Evolutionary conservation across 2,888 invertebrate genomes (phyloP), one percentile per base, ranked within the genome.

Genomic region (Pseudanteris insignis): DNA sequence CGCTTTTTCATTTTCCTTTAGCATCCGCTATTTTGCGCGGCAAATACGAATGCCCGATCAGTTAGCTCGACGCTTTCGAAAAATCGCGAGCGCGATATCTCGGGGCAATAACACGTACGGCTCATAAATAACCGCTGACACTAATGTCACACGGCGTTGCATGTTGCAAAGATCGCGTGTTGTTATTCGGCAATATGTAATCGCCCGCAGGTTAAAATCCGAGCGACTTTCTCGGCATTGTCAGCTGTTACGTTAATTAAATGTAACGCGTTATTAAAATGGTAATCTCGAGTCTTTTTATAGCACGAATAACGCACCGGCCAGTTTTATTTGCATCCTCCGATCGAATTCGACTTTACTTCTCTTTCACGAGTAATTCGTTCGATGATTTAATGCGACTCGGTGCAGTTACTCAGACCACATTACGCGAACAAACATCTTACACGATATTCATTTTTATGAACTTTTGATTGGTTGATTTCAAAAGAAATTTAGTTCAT

Each of bases 221-320:
- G 14, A 29, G 38, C 58, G 12, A 36, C 51, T 51, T 58, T 51
- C 47, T 40, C 36, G 41, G 41, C 51, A 59, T 59, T 53, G 51
- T 59, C 47, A 59, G 59, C 40, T 59, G 59, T 46, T 44, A 51
- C 59, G 59, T 34, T 51, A 59, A 59, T 59, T 59, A 59, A 59
- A 59, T 47, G 51, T 33, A 51, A 46, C 51, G 51, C 46, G 59
- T 46, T 51, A 59, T 59, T 59, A 59, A 59, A 59, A 59, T 59
- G 59, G 33, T 58, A 58, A 58, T 51, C 43, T 43, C 37, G 29
- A 30, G 38, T 37, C 37, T 44, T 48, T 48, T 50, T 37, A 32
- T 34, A 48, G 34, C 30, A 43, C 48, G n/a, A n/a, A n/a, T n/a
- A n/a, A n/a, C n/a, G n/a, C n/a, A n/a, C n/a, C n/a, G n/a, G n/a